Percentiles rank a stretch among this genome's conserved stretches.
Evolutionary conservation across 1,140 invertebrate genomes (phyloP).

Genomic region (Drosophila saltans): DNA sequence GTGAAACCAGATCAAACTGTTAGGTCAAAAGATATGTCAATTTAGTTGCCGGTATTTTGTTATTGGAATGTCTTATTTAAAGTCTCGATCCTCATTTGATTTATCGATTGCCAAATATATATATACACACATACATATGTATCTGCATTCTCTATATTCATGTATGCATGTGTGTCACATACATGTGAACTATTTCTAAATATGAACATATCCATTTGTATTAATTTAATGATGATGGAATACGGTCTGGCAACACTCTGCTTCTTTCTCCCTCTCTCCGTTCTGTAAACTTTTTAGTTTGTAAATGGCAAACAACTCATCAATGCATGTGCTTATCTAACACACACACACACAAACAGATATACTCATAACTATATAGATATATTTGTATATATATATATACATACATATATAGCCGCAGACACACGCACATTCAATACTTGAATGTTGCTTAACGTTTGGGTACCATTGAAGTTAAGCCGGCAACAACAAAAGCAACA

Average conservation of each 20-base stretch:
- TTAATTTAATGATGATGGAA: slow-evolving; percentile 11
- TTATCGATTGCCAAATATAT: too few relatives aligned
- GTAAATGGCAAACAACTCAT: slow-evolving; percentile 29
- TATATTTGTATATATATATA: too few relatives aligned
- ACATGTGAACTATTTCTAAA: too few relatives aligned
- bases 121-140: too few relatives aligned
- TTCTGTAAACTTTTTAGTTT: slow-evolving; percentile 30
- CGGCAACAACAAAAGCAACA: slow-evolving; percentile 34
- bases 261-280: neutral
- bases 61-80: too few relatives aligned
- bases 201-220: neutral
- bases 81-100: too few relatives aligned
- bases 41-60: too few relatives aligned
- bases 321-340: slow-evolving; percentile 45
- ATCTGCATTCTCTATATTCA: neutral
- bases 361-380: neutral
- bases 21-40: too few relatives aligned
- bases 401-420: neutral
- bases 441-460: slow-evolving; percentile 19
- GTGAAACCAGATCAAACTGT: too few relatives aligned
- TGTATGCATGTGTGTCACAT: neutral
- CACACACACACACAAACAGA: slow-evolving; percentile 25
- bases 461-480: slow-evolving; percentile 47
- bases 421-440: slow-evolving; percentile 37
- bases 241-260: slow-evolving; percentile 2